These are phyloP conservation scores for Cinclus mexicanus DNA, from an alignment of 2,113 vertebrate genomes.

Conservation along the genomic window DNA sequence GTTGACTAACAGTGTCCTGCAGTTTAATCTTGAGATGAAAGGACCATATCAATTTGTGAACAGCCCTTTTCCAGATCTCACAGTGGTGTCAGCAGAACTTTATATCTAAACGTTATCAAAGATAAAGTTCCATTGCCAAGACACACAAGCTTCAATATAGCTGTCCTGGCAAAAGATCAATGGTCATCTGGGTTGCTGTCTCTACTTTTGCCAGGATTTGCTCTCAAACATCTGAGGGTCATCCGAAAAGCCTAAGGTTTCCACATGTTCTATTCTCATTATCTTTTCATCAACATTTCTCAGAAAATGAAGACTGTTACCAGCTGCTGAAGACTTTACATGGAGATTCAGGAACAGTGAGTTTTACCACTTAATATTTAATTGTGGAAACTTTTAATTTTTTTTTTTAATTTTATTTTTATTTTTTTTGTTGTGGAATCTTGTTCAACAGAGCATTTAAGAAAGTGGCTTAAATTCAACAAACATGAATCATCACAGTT, in stretches of 20 bases:
- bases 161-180: background rate
- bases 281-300: background rate
- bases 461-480: background rate
- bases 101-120: background rate
- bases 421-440: background rate
- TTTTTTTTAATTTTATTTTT: no score
- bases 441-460: background rate
- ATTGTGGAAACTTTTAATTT: background rate
- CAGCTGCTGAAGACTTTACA: background rate
- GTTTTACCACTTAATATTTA: background rate
- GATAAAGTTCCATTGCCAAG: background rate
- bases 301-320: background rate
- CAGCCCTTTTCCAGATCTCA: background rate
- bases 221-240: background rate
- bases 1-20: background rate
- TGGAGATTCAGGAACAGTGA: background rate
- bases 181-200: background rate
- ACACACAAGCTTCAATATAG: background rate
- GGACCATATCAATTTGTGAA: background rate
- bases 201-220: background rate
- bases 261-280: background rate
- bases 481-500: accelerated
- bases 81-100: background rate
- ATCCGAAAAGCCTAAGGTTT: background rate
- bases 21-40: background rate